Evolutionary conservation across 2,797 vertebrate species (phyloP).

Genomic region (Heteromormyrus szaboi): DNA sequence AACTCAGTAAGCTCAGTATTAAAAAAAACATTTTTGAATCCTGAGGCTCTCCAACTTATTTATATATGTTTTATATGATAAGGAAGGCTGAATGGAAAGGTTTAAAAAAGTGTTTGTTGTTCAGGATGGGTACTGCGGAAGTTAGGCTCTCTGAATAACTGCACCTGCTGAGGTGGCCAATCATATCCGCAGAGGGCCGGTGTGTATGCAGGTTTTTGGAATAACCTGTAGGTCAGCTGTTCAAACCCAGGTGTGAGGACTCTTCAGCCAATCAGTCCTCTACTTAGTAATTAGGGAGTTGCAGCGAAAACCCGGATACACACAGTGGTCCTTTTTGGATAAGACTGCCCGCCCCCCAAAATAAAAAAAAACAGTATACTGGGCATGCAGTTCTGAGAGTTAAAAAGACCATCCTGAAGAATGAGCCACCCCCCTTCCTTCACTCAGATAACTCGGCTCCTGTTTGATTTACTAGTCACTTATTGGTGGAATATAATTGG

Average conservation of each 20-base stretch:
- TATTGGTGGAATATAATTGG: constrained; percentile 36
- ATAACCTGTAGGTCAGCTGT: no score
- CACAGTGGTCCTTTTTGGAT: no score
- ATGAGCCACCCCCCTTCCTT: constrained; percentile 20
- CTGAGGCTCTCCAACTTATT: neutral
- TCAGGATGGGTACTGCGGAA: neutral
- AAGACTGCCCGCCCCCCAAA: no score
- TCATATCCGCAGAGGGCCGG: no score
- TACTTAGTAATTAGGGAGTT: no score
- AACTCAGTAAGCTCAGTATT: neutral
- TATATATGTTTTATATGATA: neutral
- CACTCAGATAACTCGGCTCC: constrained; percentile 20
- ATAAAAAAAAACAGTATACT: neutral
- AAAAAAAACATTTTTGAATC: neutral
- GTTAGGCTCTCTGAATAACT: neutral
- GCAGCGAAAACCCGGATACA: no score
- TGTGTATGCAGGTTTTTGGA: no score
- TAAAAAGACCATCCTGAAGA: neutral
- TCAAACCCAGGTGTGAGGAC: no score
- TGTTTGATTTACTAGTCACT: constrained; percentile 34
- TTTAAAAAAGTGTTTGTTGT: neutral
- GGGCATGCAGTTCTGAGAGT: neutral
- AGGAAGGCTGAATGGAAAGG: neutral
- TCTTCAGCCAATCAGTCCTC: no score
- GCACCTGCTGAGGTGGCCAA: neutral